Evolutionary conservation across 2,797 vertebrate species (phyloP).

Genomic region (Loris lydekkerianus): DNA sequence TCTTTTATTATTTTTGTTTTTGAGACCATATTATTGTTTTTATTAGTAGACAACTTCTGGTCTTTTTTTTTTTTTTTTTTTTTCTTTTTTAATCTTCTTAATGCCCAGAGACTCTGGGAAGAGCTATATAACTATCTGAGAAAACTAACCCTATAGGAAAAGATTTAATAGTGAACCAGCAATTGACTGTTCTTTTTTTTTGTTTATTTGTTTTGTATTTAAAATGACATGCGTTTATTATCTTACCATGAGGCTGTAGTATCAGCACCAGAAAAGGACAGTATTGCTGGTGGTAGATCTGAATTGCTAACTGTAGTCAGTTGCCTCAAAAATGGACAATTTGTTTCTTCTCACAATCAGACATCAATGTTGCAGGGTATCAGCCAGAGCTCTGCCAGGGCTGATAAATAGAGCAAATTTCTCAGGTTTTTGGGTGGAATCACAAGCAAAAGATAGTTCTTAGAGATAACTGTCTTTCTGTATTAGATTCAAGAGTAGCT

Average conservation of each 20-base stretch:
- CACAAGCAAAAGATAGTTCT: neutral
- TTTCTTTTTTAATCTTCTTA: neutral
- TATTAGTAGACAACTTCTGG: neutral
- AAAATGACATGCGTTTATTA: neutral
- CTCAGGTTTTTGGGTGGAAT: neutral
- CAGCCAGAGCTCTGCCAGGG: neutral
- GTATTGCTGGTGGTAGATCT: neutral
- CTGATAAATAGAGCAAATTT: neutral
- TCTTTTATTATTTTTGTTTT: too few species aligned
- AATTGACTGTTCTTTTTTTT: neutral
- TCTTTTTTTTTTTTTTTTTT: neutral
- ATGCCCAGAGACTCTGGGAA: neutral
- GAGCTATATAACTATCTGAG: neutral
- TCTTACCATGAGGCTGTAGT: neutral
- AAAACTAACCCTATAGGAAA: neutral
- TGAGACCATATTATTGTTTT: neutral
- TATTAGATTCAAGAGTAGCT: constrained; percentile 14
- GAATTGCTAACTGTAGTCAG: neutral
- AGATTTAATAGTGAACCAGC: neutral
- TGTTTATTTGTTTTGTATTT: neutral
- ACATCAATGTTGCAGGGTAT: neutral
- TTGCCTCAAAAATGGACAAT: neutral
- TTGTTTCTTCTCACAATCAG: neutral
- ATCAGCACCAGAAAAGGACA: neutral
- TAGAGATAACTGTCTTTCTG: neutral